Evolutionary conservation across 2,797 vertebrate species (phyloP).

Genomic region (Lemur catta): DNA sequence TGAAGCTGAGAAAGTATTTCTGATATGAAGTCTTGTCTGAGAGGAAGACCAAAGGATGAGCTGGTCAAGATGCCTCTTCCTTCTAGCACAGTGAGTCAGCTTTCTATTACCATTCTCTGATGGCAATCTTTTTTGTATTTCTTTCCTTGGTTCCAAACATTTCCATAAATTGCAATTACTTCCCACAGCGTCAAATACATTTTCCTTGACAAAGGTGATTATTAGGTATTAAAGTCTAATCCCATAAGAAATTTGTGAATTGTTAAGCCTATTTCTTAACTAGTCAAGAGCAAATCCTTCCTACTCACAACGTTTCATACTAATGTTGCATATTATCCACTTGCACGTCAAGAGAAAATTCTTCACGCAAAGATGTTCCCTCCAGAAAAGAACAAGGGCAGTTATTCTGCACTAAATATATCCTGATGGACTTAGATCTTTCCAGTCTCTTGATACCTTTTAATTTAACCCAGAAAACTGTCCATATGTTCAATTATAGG

Average conservation of each 20-base stretch:
- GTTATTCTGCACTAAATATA: background rate
- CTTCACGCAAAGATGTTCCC: slow-evolving; percentile 49
- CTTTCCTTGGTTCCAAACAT: slow-evolving; percentile 67
- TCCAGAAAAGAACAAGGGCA: slow-evolving; percentile 42
- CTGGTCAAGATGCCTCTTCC: background rate
- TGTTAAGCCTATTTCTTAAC: slow-evolving; percentile 81
- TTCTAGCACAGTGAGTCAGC: background rate
- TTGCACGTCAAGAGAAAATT: slow-evolving; percentile 54
- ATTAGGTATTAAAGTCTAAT: slow-evolving; percentile 84
- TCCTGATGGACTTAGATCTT: background rate
- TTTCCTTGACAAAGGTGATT: slow-evolving; percentile 84
- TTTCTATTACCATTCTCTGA: background rate
- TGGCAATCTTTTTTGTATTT: background rate
- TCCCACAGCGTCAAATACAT: slow-evolving; percentile 72
- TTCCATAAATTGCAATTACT: slow-evolving; percentile 77
- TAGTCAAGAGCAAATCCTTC: slow-evolving; percentile 80
- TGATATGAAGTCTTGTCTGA: background rate
- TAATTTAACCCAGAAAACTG: slow-evolving; percentile 34
- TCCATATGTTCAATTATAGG: background rate
- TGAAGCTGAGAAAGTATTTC: background rate
- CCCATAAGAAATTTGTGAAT: slow-evolving; percentile 82
- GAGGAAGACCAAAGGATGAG: background rate
- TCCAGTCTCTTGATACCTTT: background rate
- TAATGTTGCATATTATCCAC: slow-evolving; percentile 40
- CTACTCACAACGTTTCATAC: slow-evolving; percentile 76